Base-by-base conservation (phyloP, 2,797 vertebrate genomes). In the Gymnopithys bicolor region DNA sequence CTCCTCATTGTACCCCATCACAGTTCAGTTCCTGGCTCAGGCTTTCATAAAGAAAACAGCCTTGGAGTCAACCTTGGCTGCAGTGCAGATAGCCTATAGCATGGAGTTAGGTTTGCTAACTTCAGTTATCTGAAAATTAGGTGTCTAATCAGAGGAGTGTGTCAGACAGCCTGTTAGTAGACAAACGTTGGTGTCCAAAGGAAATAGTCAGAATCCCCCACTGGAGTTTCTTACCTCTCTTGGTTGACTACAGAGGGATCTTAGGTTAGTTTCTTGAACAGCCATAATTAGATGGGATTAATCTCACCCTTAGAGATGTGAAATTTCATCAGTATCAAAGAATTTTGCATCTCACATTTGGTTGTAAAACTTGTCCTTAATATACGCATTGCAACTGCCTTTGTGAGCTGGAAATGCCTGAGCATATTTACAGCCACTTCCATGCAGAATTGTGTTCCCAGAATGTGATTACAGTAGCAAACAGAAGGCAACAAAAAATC, bases 391-490 rank as follows among this genome's bases (percentile, higher is more conserved):
- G 13, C 71, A 91, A 62, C 55, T 35, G 7, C 49, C 58, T 94
- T 48, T 28, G 39, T 74, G 62, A 82, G 76, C 58, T 90, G 73
- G 73, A 93, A 89, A 86, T 39, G 37, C 33, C 25, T 9, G 41
- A 32, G 45, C 48, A 15, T 86, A 91, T 91, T 95, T 94, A 87
- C 55, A 78, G 35, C 32, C 55, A 63, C n/a, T 74, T 91, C 48
- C 48, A 43, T 27, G 14, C 27, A 73, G 69, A 92, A 62, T 24
- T 73, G 48, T 62, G 19, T 66, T 71, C 43, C n/a, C 13, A 80
- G 56, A 94, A 85, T 85, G 69, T 78, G 60, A 89, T 75, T 80
- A 68, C 87, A 80, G 55, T 51, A 77, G 53, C 46, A 85, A 93
- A 83, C 35, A 73, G 79, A 93, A 92, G 69, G 69, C 51, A 92